These are phyloP conservation scores for Cercopithecus neglectus DNA, from an alignment of 2,797 vertebrate genomes.

Conservation along the genomic window DNA sequence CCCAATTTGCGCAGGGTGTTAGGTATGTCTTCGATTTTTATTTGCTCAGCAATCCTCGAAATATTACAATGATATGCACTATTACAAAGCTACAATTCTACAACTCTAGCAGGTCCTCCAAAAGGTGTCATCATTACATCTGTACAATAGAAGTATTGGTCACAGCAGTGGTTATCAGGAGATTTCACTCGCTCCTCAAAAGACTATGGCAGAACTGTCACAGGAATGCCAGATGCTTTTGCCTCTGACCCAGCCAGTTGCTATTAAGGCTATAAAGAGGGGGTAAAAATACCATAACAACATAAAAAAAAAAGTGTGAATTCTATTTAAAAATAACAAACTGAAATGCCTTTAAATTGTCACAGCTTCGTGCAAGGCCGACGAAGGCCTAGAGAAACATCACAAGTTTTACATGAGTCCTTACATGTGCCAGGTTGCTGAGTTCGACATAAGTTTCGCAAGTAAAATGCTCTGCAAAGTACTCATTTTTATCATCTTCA, in stretches of 20 bases:
- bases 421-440: background rate
- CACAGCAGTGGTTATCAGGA: background rate
- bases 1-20: background rate
- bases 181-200: background rate
- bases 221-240: too few relatives aligned
- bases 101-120: background rate
- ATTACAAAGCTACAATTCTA: background rate
- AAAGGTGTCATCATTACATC: background rate
- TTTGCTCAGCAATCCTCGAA: background rate
- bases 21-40: background rate
- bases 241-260: background rate
- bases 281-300: background rate
- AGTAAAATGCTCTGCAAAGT: background rate
- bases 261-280: background rate
- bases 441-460: background rate
- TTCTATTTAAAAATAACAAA: conserved; percentile 47
- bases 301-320: background rate
- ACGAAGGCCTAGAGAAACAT: background rate
- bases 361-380: background rate
- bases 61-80: background rate
- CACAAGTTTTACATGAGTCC: background rate
- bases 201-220: background rate
- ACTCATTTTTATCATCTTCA: background rate
- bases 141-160: background rate
- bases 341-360: background rate